Conservation (phyloP, 2,113 vertebrate genomes). For the Mixornis gularis region DNA sequence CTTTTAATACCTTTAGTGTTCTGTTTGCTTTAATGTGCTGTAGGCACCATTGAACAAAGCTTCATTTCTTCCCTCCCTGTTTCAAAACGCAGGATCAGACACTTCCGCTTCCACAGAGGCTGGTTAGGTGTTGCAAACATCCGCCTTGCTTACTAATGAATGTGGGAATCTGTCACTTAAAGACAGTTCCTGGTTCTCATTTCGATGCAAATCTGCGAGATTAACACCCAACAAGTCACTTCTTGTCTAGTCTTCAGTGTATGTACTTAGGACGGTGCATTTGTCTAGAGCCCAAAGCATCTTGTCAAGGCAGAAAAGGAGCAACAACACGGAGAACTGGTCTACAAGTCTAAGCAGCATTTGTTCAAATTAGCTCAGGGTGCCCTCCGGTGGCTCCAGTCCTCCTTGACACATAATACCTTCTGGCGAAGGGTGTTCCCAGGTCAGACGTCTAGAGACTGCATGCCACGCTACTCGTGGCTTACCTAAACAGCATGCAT, state of each 20-base stretch:
- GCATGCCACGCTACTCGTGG: accelerated
- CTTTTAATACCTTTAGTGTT: neutral
- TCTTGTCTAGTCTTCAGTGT: neutral
- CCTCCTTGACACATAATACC: neutral
- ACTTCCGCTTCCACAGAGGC: neutral
- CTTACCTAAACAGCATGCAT: neutral
- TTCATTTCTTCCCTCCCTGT: neutral
- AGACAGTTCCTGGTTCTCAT: neutral
- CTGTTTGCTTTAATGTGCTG: neutral
- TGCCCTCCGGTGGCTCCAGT: neutral
- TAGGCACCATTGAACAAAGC: neutral
- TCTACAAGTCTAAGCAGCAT: neutral
- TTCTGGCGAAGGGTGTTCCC: accelerated
- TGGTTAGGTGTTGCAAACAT: neutral
- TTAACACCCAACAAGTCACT: neutral
- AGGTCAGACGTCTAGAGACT: neutral
- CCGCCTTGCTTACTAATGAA: neutral
- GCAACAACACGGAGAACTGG: neutral
- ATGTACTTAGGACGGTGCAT: neutral
- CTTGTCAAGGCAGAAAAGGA: neutral
- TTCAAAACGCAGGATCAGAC: neutral
- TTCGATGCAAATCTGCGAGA: neutral
- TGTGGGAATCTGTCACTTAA: neutral
- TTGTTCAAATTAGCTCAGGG: neutral
- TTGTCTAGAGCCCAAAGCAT: neutral